Evolutionary conservation across 2,113 vertebrate species (phyloP), one percentile per base, ranked within the genome.

Genomic region (Ageneiosus marmoratus): DNA sequence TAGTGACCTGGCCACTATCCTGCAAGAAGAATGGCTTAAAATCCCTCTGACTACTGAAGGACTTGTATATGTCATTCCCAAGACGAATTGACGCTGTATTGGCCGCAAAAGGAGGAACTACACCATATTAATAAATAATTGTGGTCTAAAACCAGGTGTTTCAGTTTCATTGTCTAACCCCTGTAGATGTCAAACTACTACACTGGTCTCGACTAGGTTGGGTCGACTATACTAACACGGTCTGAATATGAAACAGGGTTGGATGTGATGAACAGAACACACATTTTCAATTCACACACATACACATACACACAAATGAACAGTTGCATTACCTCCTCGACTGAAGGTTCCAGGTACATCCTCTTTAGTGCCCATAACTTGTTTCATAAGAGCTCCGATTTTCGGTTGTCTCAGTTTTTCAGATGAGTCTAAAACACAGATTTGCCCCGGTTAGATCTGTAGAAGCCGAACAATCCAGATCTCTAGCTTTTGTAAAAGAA

Each of bases 361-460:
- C 82, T 96, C 95, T 91, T 94, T 97, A 89, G 91, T 88, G 69
- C 96, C 96, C 95, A 96, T 95, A 92, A 96, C 96, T 92, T 97
- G 96, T 90, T 96, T 98, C 94, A 98, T 96, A 88, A 98, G 94
- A 56, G 94, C 95, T 84, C 95, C 95, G 83, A 97, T 94, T 94
- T 96, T 97, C 32, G 95, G 95, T 89, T 96, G 96, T 56, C 96
- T 90, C 90, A 94, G 88, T 58, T 95, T 97, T 89, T 97, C 96
- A 50, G 94, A 94, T 16, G 94, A 95, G 91, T 98, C 96, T 98
- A 94, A 32, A 85, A 83, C 27, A 65, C 80, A 86, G 56, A 85
- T 0, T 5, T 11, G 0, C n/a, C 18, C 8, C 27, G 32, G 15
- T 74, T 32, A 74, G 27, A 51, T 27, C 5, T 50, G 46, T 18